These are phyloP conservation scores for Drosophila rufa DNA, from an alignment of 1,140 invertebrate species.

Conservation along the genomic window DNA sequence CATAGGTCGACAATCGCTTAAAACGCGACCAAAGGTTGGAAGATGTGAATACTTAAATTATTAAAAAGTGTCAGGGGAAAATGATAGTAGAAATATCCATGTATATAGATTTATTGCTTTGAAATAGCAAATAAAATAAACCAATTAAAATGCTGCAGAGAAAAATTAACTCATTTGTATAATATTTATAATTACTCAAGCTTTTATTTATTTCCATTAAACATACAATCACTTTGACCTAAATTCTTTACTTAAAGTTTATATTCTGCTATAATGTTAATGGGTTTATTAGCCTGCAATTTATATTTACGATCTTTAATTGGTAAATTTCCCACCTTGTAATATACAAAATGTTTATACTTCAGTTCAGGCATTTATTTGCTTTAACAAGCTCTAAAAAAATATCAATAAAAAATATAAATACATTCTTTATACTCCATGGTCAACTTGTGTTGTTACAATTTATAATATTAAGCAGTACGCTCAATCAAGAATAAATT, in stretches of 20 bases:
- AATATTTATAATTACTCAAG: too few relatives aligned
- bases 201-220: neutral
- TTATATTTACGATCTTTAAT: neutral
- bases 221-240: neutral
- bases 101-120: too few relatives aligned
- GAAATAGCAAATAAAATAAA: neutral
- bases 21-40: constrained; percentile 20
- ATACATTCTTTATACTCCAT: neutral
- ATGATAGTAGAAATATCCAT: neutral
- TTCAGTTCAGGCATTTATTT: neutral
- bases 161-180: neutral
- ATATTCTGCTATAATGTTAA: neutral
- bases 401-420: neutral
- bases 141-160: neutral
- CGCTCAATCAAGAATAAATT: too few relatives aligned
- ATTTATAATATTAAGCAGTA: too few relatives aligned
- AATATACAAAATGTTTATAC: neutral
- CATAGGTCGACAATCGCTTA: constrained; percentile 31
- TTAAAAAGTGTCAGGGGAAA: neutral
- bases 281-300: neutral
- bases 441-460: neutral
- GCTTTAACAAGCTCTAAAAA: neutral
- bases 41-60: neutral
- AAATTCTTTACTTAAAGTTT: neutral
- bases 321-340: neutral